phyloP scores from a whole-genome alignment of 2,113 vertebrate species.

The Hydropotes inermis region DNA sequence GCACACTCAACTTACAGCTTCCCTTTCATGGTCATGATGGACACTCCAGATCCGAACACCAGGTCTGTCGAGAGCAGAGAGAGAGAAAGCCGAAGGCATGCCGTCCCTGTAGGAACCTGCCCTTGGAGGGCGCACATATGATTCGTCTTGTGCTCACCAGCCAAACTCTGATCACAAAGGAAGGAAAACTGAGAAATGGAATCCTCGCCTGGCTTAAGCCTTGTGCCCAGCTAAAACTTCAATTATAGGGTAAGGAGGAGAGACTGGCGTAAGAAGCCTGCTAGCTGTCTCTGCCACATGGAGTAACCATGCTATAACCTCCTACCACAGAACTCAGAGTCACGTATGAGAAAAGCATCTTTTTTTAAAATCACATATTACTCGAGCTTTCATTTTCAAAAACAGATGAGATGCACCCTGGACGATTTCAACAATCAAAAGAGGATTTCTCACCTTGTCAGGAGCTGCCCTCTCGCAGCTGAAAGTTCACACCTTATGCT shows the following conservation, averaged over 20 bases:
- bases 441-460: constrained; percentile 49
- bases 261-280: background rate
- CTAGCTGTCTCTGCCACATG: background rate
- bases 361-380: background rate
- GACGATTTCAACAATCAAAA: constrained; percentile 41
- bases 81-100: background rate
- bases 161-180: background rate
- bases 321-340: background rate
- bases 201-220: background rate
- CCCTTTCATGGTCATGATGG: background rate
- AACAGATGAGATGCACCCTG: background rate
- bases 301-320: background rate
- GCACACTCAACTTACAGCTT: background rate
- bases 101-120: background rate
- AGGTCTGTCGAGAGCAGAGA: background rate
- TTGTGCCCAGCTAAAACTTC: background rate
- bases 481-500: constrained; percentile 62
- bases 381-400: constrained; percentile 29
- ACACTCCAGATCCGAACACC: background rate
- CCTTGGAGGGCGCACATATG: background rate
- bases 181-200: background rate
- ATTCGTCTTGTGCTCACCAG: background rate
- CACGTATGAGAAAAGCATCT: background rate
- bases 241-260: background rate
- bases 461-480: constrained; percentile 19